Conservation (phyloP, 2,113 vertebrate genomes). For the Poeciliopsis occidentalis region DNA sequence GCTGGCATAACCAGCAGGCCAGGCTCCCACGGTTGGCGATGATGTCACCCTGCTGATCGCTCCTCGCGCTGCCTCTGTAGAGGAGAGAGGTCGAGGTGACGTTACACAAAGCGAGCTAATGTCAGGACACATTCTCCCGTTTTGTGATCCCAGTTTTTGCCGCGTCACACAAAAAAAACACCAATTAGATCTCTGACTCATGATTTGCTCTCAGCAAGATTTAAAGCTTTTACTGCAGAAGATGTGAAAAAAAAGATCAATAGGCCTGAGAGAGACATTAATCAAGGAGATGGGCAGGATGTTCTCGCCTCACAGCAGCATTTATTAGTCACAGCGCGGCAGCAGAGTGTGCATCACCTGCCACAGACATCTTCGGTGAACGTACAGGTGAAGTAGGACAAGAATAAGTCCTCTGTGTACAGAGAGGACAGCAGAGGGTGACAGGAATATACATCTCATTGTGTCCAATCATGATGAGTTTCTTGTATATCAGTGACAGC, state of each 20-base stretch:
- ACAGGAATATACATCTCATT: too few species aligned
- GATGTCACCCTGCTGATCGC: conserved; percentile 44
- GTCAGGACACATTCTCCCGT: conserved; percentile 15
- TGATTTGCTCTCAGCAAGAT: background rate
- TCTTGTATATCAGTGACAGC: too few species aligned
- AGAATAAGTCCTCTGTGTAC: background rate
- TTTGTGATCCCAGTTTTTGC: background rate
- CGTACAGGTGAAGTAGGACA: conserved; percentile 14
- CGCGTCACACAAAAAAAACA: conserved; percentile 16
- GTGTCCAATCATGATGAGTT: too few species aligned
- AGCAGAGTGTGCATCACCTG: conserved; percentile 21
- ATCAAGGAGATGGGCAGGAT: conserved; percentile 31
- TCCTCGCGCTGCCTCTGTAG: background rate
- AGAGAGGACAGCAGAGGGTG: too few species aligned
- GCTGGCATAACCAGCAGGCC: conserved; percentile 14
- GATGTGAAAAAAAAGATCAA: background rate
- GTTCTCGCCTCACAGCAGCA: conserved; percentile 25
- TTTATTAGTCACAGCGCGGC: conserved; percentile 36
- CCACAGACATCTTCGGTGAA: conserved; percentile 20
- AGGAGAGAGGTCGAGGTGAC: background rate
- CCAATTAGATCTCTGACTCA: conserved; percentile 2
- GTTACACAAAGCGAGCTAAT: conserved; percentile 11
- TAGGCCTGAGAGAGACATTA: background rate
- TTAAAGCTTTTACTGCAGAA: background rate
- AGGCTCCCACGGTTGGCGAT: conserved; percentile 38